Evolutionary conservation across 2,888 invertebrate species (phyloP), one percentile per base, ranked within the genome.

Genomic region (Nipponacmea schrenckii): DNA sequence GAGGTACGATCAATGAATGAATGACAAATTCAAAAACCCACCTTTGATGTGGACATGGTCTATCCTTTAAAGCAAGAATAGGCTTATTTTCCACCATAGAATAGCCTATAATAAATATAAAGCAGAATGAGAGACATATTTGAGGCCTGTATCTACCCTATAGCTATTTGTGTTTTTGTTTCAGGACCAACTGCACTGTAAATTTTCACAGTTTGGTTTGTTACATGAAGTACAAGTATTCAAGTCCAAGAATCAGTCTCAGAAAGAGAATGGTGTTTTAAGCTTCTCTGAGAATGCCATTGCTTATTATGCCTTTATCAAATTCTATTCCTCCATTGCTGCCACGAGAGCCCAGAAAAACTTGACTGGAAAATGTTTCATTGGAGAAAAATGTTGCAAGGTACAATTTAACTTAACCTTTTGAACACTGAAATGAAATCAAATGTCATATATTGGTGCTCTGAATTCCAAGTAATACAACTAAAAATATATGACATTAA

Each of bases 231-330:
- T 82, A 0, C 81, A 80, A 31, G 76, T 84, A 24, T 83, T 79
- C 64, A 75, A 79, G 7, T 45, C 71, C n/a, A 69, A 69, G 44
- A 69, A 72, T 70, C 68, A 69, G 39, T 14, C 46, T 1, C 27
- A 64, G 63, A 45, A 64, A 27, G 64, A 50, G 17, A 20, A 48
- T 27, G 20, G 56, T 17, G 39, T 67, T 17, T 27, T 44, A 15
- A 24, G 44, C 14, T 39, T 8, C 39, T 26, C 68, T 39, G 48
- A 62, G 1, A 56, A 46, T 39, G 66, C 67, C 15, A 65, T 67
- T 62, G 71, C 76, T 1, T 80, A 67, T 64, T 84, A 83, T 73
- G 84, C 81, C 3, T 83, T 84, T 77, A 83, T 84, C 44, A 82
- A 81, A 46, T 84, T 80, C 69, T 83, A 83, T 68, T 80, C 83